A percentile compares a stretch with the other conserved stretches of the same genome.
Evolutionary conservation across 2,888 invertebrate species (phyloP).

Genomic region (Dilophus febrilis): DNA sequence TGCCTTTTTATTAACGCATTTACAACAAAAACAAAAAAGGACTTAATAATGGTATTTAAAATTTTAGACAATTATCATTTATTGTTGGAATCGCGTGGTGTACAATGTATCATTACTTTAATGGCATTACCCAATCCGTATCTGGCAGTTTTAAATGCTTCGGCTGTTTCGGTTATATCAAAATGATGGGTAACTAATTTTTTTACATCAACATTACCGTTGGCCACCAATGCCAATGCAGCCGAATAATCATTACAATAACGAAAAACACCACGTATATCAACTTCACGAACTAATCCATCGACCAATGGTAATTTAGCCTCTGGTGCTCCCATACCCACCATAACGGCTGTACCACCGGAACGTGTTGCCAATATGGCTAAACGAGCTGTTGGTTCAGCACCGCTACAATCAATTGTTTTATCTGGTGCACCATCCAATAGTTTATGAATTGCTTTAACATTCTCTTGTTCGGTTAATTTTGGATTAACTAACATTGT

Average conservation of each 20-base stretch:
- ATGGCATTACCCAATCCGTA: slow-evolving; percentile 55
- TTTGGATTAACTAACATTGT: slow-evolving; percentile 41
- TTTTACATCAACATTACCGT: slow-evolving; percentile 61
- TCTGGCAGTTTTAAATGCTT: slow-evolving; percentile 71
- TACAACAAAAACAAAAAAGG: no score
- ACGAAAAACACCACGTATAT: slow-evolving; percentile 83
- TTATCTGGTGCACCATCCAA: slow-evolving; percentile 51
- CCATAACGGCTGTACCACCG: slow-evolving; percentile 71
- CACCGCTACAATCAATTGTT: slow-evolving; percentile 80
- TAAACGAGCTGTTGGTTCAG: slow-evolving; percentile 54
- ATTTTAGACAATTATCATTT: no score
- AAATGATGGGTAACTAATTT: slow-evolving; percentile 73
- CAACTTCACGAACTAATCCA: slow-evolving; percentile 70
- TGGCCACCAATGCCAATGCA: slow-evolving; percentile 59
- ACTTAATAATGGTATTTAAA: no score
- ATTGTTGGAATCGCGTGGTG: slow-evolving; percentile 37
- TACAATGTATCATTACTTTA: slow-evolving; percentile 75
- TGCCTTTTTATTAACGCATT: no score
- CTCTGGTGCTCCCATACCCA: slow-evolving; percentile 72
- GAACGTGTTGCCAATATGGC: slow-evolving; percentile 66
- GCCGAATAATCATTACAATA: slow-evolving; percentile 78
- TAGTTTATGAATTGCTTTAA: slow-evolving; percentile 37
- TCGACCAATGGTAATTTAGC: slow-evolving; percentile 66
- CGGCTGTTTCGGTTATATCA: slow-evolving; percentile 51
- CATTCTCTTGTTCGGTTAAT: slow-evolving; percentile 38